Conservation (phyloP, 1,140 invertebrate species). For the Lithobius niger region DNA sequence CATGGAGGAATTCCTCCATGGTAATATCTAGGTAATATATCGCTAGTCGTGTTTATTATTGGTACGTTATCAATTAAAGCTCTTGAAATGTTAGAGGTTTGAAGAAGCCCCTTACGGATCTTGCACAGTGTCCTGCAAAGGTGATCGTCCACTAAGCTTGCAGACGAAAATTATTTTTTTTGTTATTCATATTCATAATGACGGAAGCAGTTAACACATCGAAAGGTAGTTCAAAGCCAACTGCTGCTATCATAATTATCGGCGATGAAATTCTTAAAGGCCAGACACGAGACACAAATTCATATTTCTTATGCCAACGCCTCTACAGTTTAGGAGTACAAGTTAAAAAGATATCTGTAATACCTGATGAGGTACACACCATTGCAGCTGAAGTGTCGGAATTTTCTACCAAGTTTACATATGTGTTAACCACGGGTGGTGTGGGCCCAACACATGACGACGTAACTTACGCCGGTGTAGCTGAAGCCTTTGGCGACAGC, state of each 20-base stretch:
- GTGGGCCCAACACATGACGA: constrained; percentile 78
- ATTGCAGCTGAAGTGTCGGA: constrained; percentile 50
- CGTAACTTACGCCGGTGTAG: constrained; percentile 62
- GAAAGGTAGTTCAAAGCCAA: constrained; percentile 15
- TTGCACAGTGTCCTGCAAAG: too few relatives aligned
- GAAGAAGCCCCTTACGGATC: too few relatives aligned
- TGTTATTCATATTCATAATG: neutral
- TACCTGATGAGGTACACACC: constrained; percentile 52
- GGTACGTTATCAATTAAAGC: too few relatives aligned
- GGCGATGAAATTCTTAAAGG: constrained; percentile 79
- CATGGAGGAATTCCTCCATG: too few relatives aligned
- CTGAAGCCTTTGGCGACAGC: constrained; percentile 50
- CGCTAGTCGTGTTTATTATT: too few relatives aligned
- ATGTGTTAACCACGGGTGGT: constrained; percentile 65
- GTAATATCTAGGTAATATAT: too few relatives aligned
- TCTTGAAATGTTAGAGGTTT: too few relatives aligned
- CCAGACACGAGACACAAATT: constrained; percentile 58
- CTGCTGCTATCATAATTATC: constrained; percentile 44
- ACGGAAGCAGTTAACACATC: constrained; percentile 1
- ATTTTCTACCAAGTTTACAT: constrained; percentile 44
- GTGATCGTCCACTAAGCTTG: too few relatives aligned
- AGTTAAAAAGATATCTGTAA: constrained; percentile 52
- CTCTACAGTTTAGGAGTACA: constrained; percentile 50
- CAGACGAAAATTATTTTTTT: too few relatives aligned
- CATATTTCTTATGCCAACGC: constrained; percentile 47